Conservation (phyloP, 1,140 invertebrate species). For the Lasioglossum albipes region DNA sequence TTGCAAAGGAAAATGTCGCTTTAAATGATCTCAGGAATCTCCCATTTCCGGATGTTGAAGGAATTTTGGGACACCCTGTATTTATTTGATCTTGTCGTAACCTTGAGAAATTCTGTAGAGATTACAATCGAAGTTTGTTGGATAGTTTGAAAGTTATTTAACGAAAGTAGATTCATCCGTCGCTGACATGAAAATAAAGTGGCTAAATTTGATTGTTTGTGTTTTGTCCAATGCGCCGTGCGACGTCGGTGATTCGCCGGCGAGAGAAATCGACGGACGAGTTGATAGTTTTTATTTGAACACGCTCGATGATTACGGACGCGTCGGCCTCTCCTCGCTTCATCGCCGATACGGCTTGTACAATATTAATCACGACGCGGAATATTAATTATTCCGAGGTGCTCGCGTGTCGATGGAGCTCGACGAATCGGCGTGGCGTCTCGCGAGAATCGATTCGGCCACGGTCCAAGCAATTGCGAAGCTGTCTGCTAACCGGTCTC, state of each 20-base stretch:
- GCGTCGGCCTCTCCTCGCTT: not conserved
- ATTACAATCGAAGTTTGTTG: too few species aligned
- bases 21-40: too few species aligned
- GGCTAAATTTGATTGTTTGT: too few species aligned
- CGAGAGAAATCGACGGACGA: not conserved
- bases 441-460: slow-evolving; percentile 8
- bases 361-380: not conserved
- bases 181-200: too few species aligned
- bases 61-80: too few species aligned
- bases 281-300: slow-evolving; percentile 25
- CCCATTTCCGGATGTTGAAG: too few species aligned
- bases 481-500: not conserved
- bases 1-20: too few species aligned
- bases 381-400: slow-evolving; percentile 37
- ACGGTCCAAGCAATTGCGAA: not conserved
- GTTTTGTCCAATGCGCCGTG: too few species aligned
- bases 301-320: not conserved
- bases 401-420: slow-evolving; percentile 31
- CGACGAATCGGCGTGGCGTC: not conserved
- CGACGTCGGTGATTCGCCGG: not conserved
- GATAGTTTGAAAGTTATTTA: too few species aligned
- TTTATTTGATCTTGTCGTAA: too few species aligned
- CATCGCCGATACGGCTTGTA: not conserved
- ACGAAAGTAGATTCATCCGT: too few species aligned
- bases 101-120: too few species aligned